Percentiles rank a stretch among this genome's conserved stretches.
These are phyloP conservation scores for Euwallacea similis DNA, from an alignment of 1,140 invertebrate genomes.

Conservation along the genomic window DNA sequence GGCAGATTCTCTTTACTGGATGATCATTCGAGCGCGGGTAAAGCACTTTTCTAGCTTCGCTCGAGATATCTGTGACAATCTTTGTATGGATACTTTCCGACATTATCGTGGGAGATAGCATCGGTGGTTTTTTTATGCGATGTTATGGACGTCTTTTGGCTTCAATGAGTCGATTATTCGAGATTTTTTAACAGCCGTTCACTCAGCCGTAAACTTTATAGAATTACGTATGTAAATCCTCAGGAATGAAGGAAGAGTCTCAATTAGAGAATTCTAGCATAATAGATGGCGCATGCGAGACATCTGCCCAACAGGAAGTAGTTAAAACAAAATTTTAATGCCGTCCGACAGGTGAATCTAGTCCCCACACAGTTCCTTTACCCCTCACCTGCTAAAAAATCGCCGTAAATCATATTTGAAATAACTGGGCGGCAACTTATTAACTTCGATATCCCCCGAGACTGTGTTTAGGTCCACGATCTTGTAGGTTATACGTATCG, in stretches of 20 bases:
- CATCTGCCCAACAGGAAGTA: conserved; percentile 48
- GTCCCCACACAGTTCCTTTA: conserved; percentile 33
- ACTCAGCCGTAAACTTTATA: too few species aligned
- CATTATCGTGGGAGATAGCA: conserved; percentile 27
- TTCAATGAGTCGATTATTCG: too few species aligned
- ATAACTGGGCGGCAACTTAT: conserved; percentile 55
- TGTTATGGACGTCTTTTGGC: too few species aligned
- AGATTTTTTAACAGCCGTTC: too few species aligned
- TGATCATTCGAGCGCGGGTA: conserved; percentile 40
- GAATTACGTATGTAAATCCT: not conserved
- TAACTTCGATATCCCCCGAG: conserved; percentile 49
- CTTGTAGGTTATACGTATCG: conserved; percentile 31
- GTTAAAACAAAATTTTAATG: conserved; percentile 50
- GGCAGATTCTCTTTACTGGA: conserved; percentile 38
- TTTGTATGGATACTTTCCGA: conserved; percentile 30
- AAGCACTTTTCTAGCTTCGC: conserved; percentile 36
- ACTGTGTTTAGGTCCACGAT: conserved; percentile 37
- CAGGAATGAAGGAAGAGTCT: not conserved
- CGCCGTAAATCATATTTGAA: conserved; percentile 55
- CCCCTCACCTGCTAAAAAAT: conserved; percentile 49
- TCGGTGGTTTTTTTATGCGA: not conserved
- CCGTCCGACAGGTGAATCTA: conserved; percentile 50
- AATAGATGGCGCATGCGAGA: conserved; percentile 33
- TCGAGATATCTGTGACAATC: conserved; percentile 42
- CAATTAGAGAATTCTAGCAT: not conserved